phyloP scores from a whole-genome alignment of 1,140 invertebrate species.

The Heliconius melpomene region DNA sequence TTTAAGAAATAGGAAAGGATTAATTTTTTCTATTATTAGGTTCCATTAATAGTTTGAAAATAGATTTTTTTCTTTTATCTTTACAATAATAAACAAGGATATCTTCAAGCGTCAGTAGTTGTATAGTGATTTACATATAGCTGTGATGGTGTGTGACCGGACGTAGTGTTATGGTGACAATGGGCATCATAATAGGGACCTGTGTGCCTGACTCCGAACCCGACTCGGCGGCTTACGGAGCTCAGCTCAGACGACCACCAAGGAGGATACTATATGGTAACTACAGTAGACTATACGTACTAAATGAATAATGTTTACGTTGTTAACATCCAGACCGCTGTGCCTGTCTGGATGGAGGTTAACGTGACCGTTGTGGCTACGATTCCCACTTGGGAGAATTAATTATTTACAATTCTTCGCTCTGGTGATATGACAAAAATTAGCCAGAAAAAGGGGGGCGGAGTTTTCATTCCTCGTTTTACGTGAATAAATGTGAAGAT shows the following conservation, averaged over 20 bases:
- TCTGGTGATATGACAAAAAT: no score
- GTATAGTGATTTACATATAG: background rate
- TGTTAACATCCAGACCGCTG: background rate
- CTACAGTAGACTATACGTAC: slow-evolving; percentile 11
- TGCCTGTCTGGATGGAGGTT: no score
- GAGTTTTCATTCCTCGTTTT: no score
- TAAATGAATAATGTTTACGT: background rate
- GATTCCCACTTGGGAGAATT: no score
- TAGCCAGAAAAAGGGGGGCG: no score
- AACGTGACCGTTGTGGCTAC: no score
- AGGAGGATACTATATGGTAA: slow-evolving; percentile 71
- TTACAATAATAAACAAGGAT: background rate
- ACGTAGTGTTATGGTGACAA: slow-evolving; percentile 64
- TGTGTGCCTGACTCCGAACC: slow-evolving; percentile 86
- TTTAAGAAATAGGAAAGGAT: background rate
- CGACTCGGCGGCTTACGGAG: slow-evolving; percentile 78
- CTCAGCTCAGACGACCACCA: slow-evolving; percentile 59
- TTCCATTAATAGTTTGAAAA: background rate
- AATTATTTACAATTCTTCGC: no score
- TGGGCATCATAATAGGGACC: slow-evolving; percentile 89
- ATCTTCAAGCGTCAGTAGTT: slow-evolving; percentile 13
- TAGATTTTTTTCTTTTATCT: background rate
- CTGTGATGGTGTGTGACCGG: slow-evolving; percentile 37
- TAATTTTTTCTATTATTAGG: background rate
- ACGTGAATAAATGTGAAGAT: no score